phyloP scores from a whole-genome alignment of 2,888 invertebrate species.

The Hymenopus coronatus region DNA sequence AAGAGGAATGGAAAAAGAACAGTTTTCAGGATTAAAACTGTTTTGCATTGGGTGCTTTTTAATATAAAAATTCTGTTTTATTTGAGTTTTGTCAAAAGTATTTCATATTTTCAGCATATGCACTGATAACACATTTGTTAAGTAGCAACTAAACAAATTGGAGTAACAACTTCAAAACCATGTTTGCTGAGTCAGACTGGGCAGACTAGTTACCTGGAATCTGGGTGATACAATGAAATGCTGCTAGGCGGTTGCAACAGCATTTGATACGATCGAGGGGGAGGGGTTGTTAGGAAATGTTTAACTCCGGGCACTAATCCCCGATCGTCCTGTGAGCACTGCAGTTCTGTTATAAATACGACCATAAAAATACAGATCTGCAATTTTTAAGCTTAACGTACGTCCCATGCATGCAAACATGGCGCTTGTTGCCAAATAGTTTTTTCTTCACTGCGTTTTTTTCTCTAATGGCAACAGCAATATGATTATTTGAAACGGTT shows the following conservation, averaged over 20 bases:
- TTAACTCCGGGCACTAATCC: background rate
- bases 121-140: no score
- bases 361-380: background rate
- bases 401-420: background rate
- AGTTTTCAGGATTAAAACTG: no score
- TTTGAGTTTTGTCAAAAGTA: no score
- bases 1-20: no score
- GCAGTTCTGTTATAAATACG: background rate
- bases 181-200: background rate
- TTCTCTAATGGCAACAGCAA: background rate
- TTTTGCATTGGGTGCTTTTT: no score
- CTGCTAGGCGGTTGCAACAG: background rate
- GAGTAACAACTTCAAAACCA: background rate
- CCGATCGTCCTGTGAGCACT: background rate
- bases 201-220: background rate
- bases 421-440: background rate
- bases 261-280: background rate
- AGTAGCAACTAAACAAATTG: no score
- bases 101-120: no score
- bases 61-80: no score
- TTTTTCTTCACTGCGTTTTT: background rate
- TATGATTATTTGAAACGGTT: no score
- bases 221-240: background rate
- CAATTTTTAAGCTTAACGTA: slow-evolving; percentile 1
- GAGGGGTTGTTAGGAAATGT: background rate